Evolutionary conservation across 1,140 invertebrate species (phyloP), one percentile per base, ranked within the genome.

Genomic region (Theocolax elegans): DNA sequence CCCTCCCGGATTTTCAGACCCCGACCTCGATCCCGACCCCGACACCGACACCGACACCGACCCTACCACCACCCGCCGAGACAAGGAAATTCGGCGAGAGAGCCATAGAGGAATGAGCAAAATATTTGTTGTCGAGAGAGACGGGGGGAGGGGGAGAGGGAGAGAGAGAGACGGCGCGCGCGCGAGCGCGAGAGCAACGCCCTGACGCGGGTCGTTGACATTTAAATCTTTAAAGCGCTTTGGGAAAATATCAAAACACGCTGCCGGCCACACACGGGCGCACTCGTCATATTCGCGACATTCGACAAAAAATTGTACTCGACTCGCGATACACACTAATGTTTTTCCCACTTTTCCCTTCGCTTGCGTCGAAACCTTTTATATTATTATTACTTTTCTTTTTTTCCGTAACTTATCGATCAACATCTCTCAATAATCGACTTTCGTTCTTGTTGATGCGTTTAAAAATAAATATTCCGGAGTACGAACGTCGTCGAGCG

Each of bases 201-300:
- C 48, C 63, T 29, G 25, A 17, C 25, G 58, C 42, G 58, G 63
- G 63, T 65, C 63, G 38, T 65, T 65, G 49, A 65, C 63, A 42
- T 65, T 54, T 65, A 65, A 65, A 65, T 65, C 49, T 65, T 65
- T 65, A 65, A 65, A 65, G 35, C 35, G 38, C 49, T 21, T 23
- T 38, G 63, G 51, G 49, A 19, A n/a, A 17, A 54, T 53, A 44
- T 54, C 35, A 54, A 65, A 54, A 42, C 49, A 44, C n/a, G n/a
- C n/a, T n/a, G 19, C 35, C 4, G 4, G 51, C 12, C 23, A 10
- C 29, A 27, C 15, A 10, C 31, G 12, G 48, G 48, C 10, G 23
- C 48, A 8, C 15, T 1, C 8, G 23, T 51, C 6, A 3, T n/a
- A n/a, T n/a, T n/a, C n/a, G n/a, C n/a, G n/a, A n/a, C n/a, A n/a